These are phyloP conservation scores for Calidris pugnax DNA, from an alignment of 2,113 vertebrate species.

Conservation along the genomic window DNA sequence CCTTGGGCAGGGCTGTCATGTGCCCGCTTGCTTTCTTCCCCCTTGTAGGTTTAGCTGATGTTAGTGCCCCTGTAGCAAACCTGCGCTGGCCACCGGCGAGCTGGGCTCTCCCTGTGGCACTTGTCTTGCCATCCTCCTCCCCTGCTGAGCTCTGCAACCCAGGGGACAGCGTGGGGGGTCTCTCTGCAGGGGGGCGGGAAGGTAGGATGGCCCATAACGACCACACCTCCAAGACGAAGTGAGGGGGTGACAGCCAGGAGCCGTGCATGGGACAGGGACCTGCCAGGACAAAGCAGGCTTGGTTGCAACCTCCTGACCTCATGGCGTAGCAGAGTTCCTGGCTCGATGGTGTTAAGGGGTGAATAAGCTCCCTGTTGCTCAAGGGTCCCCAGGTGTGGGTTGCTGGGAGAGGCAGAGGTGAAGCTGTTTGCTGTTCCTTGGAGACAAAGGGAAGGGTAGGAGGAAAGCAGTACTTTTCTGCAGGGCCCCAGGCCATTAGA, in stretches of 20 bases:
- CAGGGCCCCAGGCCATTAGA: background rate
- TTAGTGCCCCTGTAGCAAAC: conserved; percentile 12
- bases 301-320: background rate
- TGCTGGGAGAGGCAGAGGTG: background rate
- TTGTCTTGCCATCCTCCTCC: background rate
- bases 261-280: background rate
- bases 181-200: background rate
- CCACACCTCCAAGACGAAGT: background rate
- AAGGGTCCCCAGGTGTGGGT: background rate
- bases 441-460: background rate
- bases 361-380: background rate
- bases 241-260: background rate
- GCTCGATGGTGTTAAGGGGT: background rate
- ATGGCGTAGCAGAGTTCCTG: background rate
- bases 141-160: background rate
- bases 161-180: background rate
- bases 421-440: background rate
- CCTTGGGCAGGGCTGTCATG: background rate
- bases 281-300: background rate
- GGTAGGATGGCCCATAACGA: background rate
- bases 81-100: background rate
- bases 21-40: background rate
- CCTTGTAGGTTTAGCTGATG: background rate
- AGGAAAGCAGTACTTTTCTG: background rate
- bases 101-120: background rate